phyloP scores from a whole-genome alignment of 92 coral and sea anemone genomes.

The Pocillopora grandis region DNA sequence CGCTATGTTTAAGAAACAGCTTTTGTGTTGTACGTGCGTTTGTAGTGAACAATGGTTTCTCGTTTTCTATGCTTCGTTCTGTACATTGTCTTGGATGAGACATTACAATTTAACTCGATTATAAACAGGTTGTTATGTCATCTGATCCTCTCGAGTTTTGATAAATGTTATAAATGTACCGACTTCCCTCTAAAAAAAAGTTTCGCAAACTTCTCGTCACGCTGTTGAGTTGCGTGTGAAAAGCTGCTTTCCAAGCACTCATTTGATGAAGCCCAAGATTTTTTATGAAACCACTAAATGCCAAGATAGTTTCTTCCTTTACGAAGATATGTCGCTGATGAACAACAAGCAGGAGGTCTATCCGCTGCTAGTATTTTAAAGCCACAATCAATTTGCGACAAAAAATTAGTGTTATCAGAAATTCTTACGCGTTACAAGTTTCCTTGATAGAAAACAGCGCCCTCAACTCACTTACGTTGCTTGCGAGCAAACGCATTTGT shows the following conservation, averaged over 20 bases:
- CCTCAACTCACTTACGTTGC: not conserved
- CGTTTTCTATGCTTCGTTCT: slow-evolving; percentile 20
- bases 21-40: slow-evolving; percentile 9
- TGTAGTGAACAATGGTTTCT: slow-evolving; percentile 29
- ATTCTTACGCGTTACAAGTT: slow-evolving; percentile 1
- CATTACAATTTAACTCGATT: slow-evolving; percentile 29
- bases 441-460: not conserved
- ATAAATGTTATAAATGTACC: not conserved
- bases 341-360: slow-evolving; percentile 36
- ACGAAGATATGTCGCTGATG: slow-evolving; percentile 31
- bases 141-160: slow-evolving; percentile 5
- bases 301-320: slow-evolving; percentile 19
- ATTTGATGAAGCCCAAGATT: not conserved
- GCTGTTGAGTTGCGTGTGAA: not conserved
- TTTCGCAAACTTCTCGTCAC: not conserved
- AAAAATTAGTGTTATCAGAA: slow-evolving; percentile 24
- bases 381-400: slow-evolving; percentile 25
- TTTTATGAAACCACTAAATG: slow-evolving; percentile 17
- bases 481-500: not conserved
- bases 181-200: not conserved
- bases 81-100: slow-evolving; percentile 20
- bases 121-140: slow-evolving; percentile 38
- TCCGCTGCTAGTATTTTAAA: slow-evolving; percentile 17
- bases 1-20: slow-evolving; percentile 20
- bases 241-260: too few species aligned